These are phyloP conservation scores for Stigmatopora argus DNA, from an alignment of 2,113 vertebrate species.

Conservation along the genomic window DNA sequence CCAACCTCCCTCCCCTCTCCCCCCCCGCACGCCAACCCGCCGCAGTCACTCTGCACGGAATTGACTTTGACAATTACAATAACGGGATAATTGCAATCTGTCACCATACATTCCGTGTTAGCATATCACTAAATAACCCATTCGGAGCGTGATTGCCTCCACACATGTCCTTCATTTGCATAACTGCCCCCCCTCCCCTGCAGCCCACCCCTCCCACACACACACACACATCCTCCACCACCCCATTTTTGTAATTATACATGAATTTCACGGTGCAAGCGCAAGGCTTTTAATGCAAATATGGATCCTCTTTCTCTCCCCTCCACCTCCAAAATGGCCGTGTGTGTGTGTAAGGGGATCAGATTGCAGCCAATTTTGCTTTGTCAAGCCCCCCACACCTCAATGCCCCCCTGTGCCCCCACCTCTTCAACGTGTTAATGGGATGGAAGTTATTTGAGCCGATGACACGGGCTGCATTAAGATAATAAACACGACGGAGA, in stretches of 20 bases:
- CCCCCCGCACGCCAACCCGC: constrained; percentile 19
- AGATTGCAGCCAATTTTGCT: constrained; percentile 77
- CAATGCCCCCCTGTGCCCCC: constrained; percentile 41
- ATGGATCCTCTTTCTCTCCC: constrained; percentile 41
- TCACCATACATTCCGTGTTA: constrained; percentile 65
- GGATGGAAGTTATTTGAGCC: constrained; percentile 84
- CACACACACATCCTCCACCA: not conserved
- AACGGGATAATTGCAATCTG: constrained; percentile 72
- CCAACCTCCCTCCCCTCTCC: too few relatives aligned
- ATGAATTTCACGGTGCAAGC: constrained; percentile 70
- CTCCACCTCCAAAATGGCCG: constrained; percentile 16
- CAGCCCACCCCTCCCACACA: constrained; percentile 27
- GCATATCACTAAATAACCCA: constrained; percentile 66
- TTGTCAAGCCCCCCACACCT: constrained; percentile 57
- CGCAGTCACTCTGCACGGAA: constrained; percentile 45
- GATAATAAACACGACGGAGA: constrained; percentile 75
- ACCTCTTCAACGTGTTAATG: constrained; percentile 87
- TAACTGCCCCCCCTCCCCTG: constrained; percentile 21
- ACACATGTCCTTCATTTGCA: constrained; percentile 61
- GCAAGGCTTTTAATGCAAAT: constrained; percentile 73
- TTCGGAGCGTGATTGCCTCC: constrained; percentile 47
- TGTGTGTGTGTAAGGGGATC: constrained; percentile 43
- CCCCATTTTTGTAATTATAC: constrained; percentile 66
- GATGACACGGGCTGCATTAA: constrained; percentile 60
- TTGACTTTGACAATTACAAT: constrained; percentile 74